Evolutionary conservation across 2,797 vertebrate genomes (phyloP), one percentile per base, ranked within the genome.

Genomic region (Paramormyrops hopkinsi): DNA sequence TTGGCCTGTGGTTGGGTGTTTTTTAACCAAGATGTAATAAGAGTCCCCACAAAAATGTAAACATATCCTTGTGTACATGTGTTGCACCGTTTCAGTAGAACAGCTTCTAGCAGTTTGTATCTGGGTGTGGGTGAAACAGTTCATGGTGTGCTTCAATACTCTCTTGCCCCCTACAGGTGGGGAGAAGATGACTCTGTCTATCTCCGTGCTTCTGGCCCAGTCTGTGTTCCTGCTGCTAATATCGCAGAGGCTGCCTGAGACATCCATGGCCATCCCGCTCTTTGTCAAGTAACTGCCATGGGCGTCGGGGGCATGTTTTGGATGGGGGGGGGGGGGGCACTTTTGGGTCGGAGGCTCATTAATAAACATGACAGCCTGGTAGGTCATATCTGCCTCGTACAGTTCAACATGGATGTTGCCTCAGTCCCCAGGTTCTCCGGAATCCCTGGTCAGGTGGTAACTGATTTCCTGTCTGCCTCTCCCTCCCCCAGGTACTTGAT

Each of bases 211-310:
- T 14, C 93, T 99, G 94, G 98, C 98, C 84, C 98, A 98, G 94
- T 98, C 98, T 0, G 98, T 99, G 92, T 99, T 99, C 93, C 94
- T 99, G 92, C 95, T 99, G 94, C 97, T 99, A 91, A 97, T 99
- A 91, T 99, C 98, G 82, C 97, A 99, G 90, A 95, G 98, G 19
- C 96, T 99, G 54, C 98, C 98, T 0, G 96, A 99, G 92, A 99
- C 98, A 0, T 99, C 98, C 86, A 95, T 97, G 0, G 97, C 98
- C 12, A 95, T 99, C 12, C 97, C 98, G 0, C 97, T 99, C 82
- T 98, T 99, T 0, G 97, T 98, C 93, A 99, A 99, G 98, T 99
- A 94, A 22, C 73, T 73, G 44, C 87, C 5, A 7, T 53, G 25
- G n/a, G 46, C 11, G 14, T 48, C 4, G 3, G 82, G 82, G 44